Conservation (phyloP, 1,140 invertebrate genomes). For the Galleria mellonella region DNA sequence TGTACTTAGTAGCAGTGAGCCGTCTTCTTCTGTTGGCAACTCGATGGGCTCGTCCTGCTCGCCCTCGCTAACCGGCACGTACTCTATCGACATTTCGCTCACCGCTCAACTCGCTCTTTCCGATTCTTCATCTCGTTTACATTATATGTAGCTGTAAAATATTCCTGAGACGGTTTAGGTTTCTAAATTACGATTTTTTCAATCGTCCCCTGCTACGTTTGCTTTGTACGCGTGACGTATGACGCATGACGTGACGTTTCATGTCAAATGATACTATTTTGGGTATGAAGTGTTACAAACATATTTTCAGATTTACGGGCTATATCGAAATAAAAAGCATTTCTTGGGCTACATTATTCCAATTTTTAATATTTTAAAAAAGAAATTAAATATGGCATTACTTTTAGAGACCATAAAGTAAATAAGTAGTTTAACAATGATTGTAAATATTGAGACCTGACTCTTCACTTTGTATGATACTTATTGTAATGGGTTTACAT, state of each 20-base stretch:
- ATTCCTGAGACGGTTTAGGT: constrained; percentile 9
- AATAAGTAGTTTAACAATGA: no score
- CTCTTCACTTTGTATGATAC: no score
- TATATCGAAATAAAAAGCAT: no score
- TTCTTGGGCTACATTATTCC: no score
- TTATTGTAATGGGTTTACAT: no score
- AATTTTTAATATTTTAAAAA: no score
- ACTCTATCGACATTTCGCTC: constrained; percentile 68
- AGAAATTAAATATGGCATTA: no score
- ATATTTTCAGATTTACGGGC: no score
- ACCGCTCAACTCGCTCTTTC: constrained; percentile 31
- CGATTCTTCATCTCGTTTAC: constrained; percentile 47
- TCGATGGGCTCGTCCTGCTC: constrained; percentile 92
- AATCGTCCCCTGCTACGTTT: constrained; percentile 4
- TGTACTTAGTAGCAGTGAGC: constrained; percentile 87
- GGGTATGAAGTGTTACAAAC: background rate
- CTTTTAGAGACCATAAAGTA: no score
- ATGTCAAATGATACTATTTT: constrained; percentile 15
- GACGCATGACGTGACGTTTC: constrained; percentile 39
- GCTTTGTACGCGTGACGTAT: constrained; percentile 35
- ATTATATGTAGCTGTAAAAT: constrained; percentile 24
- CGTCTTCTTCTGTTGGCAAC: constrained; percentile 90
- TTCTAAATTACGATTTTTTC: background rate
- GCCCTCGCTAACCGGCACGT: constrained; percentile 84
- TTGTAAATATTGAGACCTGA: no score